phyloP scores from a whole-genome alignment of 2,113 vertebrate species.

The Dicerorhinus sumatrensis region DNA sequence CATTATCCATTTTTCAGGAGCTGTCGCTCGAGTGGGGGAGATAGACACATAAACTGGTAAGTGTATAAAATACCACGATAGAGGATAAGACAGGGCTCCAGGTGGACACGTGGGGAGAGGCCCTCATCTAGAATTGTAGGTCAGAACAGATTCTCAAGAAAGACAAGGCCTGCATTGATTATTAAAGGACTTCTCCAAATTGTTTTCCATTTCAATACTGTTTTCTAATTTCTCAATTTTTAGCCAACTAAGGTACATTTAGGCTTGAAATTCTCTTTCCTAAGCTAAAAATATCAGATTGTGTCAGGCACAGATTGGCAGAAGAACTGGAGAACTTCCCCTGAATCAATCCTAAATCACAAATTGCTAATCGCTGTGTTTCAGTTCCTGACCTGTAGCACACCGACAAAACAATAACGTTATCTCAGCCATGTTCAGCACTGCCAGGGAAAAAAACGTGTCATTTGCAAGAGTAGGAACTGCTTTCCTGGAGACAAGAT shows the following conservation, averaged over 20 bases:
- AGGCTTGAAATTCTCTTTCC: conserved; percentile 41
- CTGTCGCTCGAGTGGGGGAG: background rate
- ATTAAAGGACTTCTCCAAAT: background rate
- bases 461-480: conserved; percentile 15
- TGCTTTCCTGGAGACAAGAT: background rate
- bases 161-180: background rate
- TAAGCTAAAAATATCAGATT: conserved; percentile 7
- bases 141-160: background rate
- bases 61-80: background rate
- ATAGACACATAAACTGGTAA: background rate
- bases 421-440: conserved; percentile 11
- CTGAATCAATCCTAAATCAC: conserved; percentile 43
- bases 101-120: background rate
- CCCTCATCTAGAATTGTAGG: background rate
- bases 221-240: background rate
- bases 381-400: background rate
- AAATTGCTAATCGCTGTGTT: conserved; percentile 31
- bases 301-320: background rate
- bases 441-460: background rate
- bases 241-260: background rate
- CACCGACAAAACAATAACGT: background rate
- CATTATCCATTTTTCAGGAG: background rate
- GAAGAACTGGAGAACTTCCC: background rate
- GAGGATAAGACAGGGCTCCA: background rate
- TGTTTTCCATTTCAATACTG: background rate